These are phyloP conservation scores for Drosophila formosana DNA, from an alignment of 2,888 invertebrate genomes.

Conservation along the genomic window DNA sequence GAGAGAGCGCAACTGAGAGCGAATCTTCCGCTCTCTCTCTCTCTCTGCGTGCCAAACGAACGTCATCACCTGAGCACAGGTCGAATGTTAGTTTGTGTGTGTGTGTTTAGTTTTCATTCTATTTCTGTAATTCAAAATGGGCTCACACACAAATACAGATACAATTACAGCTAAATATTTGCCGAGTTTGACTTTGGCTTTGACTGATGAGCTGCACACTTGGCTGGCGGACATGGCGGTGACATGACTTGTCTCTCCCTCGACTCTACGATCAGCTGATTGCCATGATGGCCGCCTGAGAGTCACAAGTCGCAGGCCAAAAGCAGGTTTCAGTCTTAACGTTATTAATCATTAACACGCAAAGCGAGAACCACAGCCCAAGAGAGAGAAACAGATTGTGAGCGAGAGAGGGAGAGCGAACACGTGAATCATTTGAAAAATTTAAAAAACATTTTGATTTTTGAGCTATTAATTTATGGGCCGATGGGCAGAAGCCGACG, in stretches of 20 bases:
- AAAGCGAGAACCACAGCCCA: constrained; percentile 12
- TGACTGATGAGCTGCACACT: constrained; percentile 64
- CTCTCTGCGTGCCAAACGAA: constrained; percentile 40
- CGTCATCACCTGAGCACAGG: constrained; percentile 13
- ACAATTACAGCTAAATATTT: constrained; percentile 22
- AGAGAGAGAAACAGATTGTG: background rate
- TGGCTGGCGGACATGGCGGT: constrained; percentile 60
- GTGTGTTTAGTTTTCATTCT: constrained; percentile 23
- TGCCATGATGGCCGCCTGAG: constrained; percentile 71
- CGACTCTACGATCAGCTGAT: constrained; percentile 68
- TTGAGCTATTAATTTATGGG: constrained; percentile 69
- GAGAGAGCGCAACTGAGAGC: constrained; percentile 15
- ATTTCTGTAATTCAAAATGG: constrained; percentile 76
- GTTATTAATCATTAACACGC: constrained; percentile 72
- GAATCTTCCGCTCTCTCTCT: constrained; percentile 14
- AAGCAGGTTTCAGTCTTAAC: constrained; percentile 68
- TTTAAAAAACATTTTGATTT: constrained; percentile 55
- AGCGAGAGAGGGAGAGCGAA: constrained; percentile 10
- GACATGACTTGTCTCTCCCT: constrained; percentile 61
- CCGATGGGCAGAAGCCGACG: constrained; percentile 61
- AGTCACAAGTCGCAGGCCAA: constrained; percentile 19
- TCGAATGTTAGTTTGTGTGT: background rate
- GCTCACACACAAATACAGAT: constrained; percentile 38
- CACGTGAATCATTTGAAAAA: constrained; percentile 51
- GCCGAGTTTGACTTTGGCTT: constrained; percentile 11